phyloP scores from a whole-genome alignment of 1,140 invertebrate species.

The Scaptomyza pallida region DNA sequence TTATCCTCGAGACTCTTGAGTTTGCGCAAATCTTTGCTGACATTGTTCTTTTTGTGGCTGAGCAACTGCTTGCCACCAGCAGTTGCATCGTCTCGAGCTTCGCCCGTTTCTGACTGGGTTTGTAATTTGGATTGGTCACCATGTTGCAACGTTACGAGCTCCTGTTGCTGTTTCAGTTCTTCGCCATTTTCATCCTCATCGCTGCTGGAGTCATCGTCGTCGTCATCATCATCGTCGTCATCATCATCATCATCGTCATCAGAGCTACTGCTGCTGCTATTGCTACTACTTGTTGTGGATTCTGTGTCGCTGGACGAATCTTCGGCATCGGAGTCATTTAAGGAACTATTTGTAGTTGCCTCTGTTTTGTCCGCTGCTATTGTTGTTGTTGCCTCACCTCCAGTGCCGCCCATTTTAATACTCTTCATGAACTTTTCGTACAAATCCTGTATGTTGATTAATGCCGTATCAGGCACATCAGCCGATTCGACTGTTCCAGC shows the following conservation, averaged over 20 bases:
- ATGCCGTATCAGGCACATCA: constrained; percentile 7
- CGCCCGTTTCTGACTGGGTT: not conserved
- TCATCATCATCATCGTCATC: constrained; percentile 17
- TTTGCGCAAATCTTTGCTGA: constrained; percentile 73
- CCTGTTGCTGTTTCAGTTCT: constrained; percentile 26
- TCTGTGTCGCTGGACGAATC: constrained; percentile 54
- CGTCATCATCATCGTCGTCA: constrained; percentile 30
- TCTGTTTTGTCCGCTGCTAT: not conserved
- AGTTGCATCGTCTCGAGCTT: not conserved
- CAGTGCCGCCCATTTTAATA: constrained; percentile 60
- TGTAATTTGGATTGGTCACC: constrained; percentile 19
- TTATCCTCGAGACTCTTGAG: constrained; percentile 74
- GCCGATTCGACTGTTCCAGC: not conserved
- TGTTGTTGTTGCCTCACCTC: constrained; percentile 11
- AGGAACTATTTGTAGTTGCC: constrained; percentile 44
- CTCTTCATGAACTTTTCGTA: constrained; percentile 81
- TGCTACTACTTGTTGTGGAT: constrained; percentile 31
- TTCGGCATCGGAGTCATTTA: constrained; percentile 53
- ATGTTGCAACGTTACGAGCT: constrained; percentile 1
- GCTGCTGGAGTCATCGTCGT: constrained; percentile 12
- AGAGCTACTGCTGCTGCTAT: constrained; percentile 39
- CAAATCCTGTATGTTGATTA: constrained; percentile 68
- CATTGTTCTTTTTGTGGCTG: constrained; percentile 62
- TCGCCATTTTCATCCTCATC: constrained; percentile 7
- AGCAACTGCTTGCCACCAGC: constrained; percentile 23